phyloP scores from a whole-genome alignment of 2,888 invertebrate genomes.

The Drosophila fulvimacula region DNA sequence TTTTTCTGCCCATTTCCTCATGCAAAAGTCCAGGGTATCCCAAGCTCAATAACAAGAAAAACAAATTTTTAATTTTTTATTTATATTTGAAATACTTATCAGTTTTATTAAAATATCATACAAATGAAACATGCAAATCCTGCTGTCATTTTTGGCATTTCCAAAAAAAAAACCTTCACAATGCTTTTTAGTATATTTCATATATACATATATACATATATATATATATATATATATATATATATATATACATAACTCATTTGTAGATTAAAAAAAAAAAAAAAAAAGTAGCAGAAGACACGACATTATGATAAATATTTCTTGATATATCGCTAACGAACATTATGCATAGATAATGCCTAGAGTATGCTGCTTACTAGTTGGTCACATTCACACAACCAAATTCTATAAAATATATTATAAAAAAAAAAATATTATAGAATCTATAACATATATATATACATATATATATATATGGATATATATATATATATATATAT shows the following conservation, averaged over 20 bases:
- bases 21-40: not conserved
- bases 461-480: slow-evolving; percentile 6
- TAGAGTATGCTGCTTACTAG: slow-evolving; percentile 37
- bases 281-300: slow-evolving; percentile 25
- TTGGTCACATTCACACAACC: not conserved
- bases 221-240: not conserved
- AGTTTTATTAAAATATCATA: slow-evolving; percentile 59
- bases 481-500: not conserved
- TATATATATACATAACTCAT: not conserved
- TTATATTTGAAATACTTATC: slow-evolving; percentile 33
- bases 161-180: slow-evolving; percentile 25
- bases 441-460: not conserved
- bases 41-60: not conserved
- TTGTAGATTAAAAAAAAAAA: slow-evolving; percentile 11
- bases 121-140: slow-evolving; percentile 26
- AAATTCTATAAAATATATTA: slow-evolving; percentile 7
- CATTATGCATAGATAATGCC: slow-evolving; percentile 51
- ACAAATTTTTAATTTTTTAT: not conserved
- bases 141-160: slow-evolving; percentile 42
- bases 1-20: too few species aligned
- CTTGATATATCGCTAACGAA: slow-evolving; percentile 41
- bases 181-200: slow-evolving; percentile 8
- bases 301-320: slow-evolving; percentile 43
- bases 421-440: slow-evolving; percentile 8
- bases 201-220: not conserved